Percentiles rank a stretch among this genome's conserved stretches.
These are phyloP conservation scores for Protaetia brevitarsis DNA, from an alignment of 1,140 invertebrate genomes.

Conservation along the genomic window DNA sequence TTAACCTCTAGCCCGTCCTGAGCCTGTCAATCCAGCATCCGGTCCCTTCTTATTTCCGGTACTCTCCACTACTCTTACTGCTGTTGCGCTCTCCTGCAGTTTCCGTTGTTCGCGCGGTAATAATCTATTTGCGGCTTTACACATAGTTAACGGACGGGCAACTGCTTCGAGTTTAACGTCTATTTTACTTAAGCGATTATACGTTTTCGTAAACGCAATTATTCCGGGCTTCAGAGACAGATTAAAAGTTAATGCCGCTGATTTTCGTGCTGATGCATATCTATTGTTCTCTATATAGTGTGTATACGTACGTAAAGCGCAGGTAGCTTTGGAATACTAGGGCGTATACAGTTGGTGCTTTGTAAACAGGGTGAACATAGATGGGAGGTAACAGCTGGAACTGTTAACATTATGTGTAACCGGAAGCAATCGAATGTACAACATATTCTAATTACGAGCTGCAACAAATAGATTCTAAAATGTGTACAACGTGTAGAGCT, in stretches of 20 bases:
- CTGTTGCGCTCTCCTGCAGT: neutral
- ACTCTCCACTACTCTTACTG: neutral
- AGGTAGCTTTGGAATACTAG: no score
- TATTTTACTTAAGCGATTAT: constrained; percentile 13
- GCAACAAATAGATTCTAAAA: no score
- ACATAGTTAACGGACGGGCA: neutral
- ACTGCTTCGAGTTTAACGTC: neutral
- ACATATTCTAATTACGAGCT: no score
- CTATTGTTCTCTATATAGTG: neutral
- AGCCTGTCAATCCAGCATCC: neutral
- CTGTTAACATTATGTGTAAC: no score
- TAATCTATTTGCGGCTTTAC: constrained; percentile 16
- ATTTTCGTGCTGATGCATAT: neutral
- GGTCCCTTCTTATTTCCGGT: neutral
- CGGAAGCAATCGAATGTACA: no score
- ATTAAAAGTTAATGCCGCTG: constrained; percentile 1
- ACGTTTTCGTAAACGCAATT: neutral
- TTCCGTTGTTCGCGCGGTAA: constrained; percentile 1
- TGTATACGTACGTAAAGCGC: no score
- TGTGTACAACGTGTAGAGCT: no score
- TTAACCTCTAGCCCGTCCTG: constrained; percentile 5
- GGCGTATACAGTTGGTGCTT: no score
- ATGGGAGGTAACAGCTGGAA: no score
- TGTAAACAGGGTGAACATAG: no score
- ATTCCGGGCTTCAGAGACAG: neutral